Evolutionary conservation across 2,888 invertebrate species (phyloP).

Genomic region (Meandrusa payeni): DNA sequence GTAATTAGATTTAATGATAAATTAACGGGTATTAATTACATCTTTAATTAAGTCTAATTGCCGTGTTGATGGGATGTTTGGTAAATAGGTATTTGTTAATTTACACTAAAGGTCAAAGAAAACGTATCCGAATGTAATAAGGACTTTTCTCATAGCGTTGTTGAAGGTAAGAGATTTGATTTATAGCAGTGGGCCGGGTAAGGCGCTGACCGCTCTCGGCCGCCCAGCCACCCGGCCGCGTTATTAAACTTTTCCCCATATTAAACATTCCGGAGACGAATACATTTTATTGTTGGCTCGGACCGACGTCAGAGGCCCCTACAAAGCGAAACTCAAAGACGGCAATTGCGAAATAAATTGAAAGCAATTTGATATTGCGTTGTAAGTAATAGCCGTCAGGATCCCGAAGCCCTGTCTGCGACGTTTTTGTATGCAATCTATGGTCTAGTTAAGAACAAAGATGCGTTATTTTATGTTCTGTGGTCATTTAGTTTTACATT

Average conservation of each 20-base stretch:
- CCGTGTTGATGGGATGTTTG: no score
- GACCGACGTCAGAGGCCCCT: constrained; percentile 79
- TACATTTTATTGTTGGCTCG: constrained; percentile 81
- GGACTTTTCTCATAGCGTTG: constrained; percentile 67
- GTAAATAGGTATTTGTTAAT: constrained; percentile 28
- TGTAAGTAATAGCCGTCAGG: constrained; percentile 79
- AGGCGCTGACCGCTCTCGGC: constrained; percentile 69
- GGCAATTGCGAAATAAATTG: constrained; percentile 81
- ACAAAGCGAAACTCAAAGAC: constrained; percentile 81
- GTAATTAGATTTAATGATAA: no score
- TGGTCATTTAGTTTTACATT: constrained; percentile 30
- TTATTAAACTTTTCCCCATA: constrained; percentile 82
- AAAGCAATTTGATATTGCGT: constrained; percentile 81
- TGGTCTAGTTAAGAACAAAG: constrained; percentile 52
- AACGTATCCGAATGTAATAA: constrained; percentile 72
- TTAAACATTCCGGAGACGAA: constrained; percentile 82
- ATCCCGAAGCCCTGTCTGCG: constrained; percentile 64
- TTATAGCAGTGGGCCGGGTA: constrained; percentile 65
- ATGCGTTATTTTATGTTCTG: constrained; percentile 54
- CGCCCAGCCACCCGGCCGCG: constrained; percentile 67
- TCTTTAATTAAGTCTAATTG: no score
- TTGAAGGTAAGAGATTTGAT: constrained; percentile 78
- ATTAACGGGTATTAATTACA: no score
- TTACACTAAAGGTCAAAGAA: constrained; percentile 46
- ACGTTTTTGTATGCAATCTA: constrained; percentile 69